These are phyloP conservation scores for Tipula confusa DNA, from an alignment of 2,888 invertebrate genomes.

Conservation along the genomic window DNA sequence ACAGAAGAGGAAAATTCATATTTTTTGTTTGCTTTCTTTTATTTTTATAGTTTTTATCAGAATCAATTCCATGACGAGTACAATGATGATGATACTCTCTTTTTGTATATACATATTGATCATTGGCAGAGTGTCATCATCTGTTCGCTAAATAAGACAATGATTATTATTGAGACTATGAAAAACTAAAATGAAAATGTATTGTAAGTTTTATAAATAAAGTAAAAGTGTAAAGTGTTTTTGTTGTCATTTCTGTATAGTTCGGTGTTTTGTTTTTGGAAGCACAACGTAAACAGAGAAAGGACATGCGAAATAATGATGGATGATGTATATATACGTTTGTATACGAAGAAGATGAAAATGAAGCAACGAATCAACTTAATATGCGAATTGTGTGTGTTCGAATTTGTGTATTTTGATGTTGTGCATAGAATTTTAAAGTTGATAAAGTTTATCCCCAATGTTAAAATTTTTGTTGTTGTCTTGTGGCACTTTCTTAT, in stretches of 20 bases:
- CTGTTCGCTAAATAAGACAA: not conserved
- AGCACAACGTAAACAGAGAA: not conserved
- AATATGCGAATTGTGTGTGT: slow-evolving; percentile 30
- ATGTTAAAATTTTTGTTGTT: not conserved
- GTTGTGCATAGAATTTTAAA: slow-evolving; percentile 27
- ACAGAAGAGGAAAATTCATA: not conserved
- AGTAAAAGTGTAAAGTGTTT: not conserved
- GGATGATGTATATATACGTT: not conserved
- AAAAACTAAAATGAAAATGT: not conserved
- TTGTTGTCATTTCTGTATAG: too few species aligned
- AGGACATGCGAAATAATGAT: not conserved
- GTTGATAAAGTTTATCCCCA: not conserved
- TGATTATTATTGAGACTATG: not conserved
- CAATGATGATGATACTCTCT: not conserved
- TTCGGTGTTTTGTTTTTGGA: not conserved
- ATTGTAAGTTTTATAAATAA: not conserved
- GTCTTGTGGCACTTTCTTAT: slow-evolving; percentile 3
- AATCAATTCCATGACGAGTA: not conserved
- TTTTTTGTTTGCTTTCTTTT: not conserved
- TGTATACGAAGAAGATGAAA: not conserved
- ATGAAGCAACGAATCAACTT: not conserved
- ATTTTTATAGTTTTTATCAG: not conserved
- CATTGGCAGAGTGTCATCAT: not conserved
- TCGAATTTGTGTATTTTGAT: slow-evolving; percentile 27
- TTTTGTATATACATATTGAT: not conserved